Evolutionary conservation across 2,113 vertebrate species (phyloP), one percentile per base, ranked within the genome.

Genomic region (Verasper variegatus): DNA sequence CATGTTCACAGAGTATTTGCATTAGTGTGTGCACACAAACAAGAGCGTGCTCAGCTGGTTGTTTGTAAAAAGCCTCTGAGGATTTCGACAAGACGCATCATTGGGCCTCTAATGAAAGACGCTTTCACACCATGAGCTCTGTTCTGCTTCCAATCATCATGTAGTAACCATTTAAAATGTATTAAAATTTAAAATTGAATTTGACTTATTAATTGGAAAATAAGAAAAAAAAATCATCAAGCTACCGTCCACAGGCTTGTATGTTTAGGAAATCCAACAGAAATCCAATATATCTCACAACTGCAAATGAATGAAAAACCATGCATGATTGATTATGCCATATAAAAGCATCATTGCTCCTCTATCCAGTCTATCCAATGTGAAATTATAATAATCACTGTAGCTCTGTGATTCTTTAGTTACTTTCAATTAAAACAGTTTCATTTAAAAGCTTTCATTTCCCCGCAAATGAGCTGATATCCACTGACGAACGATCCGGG

Each of bases 1-100:
- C n/a, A 12, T 62, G 31, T 37, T 37, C 35, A 37, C 40, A 13
- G 40, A 12, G 9, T 42, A 42, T 42, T 40, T 42, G 40, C 11
- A 42, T 42, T 42, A 42, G 40, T 12, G 40, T 12, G 3, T 13
- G 12, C 40, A 42, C 0, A 13, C 56, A 69, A 55, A 31, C 15
- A 52, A 24, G 42, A 3, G 15, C 15, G 14, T 37, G 9, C 14
- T 23, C 57, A 20, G 37, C 7, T 45, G 35, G 4, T 42, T 57
- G 23, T 62, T 74, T 75, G 21, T 13, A 26, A 37, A 15, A 42
- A 60, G 62, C 13, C 17, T 82, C 45, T 67, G 24, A 64, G 51
- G 14, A 60, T 31, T 66, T 2, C 10, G 49, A 14, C 18, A 60
- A 45, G 13, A 35, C 13, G 1, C 3, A 0, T 24, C 57, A 47